phyloP scores from a whole-genome alignment of 2,888 invertebrate species.

The Blera fallax region DNA sequence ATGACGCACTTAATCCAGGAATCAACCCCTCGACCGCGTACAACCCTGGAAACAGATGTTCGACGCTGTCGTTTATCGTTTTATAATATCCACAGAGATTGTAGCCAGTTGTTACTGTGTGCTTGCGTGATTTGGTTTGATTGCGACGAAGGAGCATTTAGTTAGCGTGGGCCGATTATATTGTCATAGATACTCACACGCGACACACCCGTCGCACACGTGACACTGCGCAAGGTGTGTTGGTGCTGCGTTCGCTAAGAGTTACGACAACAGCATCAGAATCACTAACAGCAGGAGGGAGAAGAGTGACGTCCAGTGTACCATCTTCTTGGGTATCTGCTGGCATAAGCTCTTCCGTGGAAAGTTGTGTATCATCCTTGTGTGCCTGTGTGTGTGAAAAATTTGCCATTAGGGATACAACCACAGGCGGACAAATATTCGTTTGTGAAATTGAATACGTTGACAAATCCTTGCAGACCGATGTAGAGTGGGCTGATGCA shows the following conservation, averaged over 20 bases:
- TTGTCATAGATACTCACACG: constrained; percentile 38
- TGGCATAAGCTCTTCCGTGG: constrained; percentile 51
- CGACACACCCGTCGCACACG: constrained; percentile 43
- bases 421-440: not conserved
- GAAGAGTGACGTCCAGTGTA: not conserved
- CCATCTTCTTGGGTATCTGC: constrained; percentile 2
- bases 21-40: constrained; percentile 47
- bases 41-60: constrained; percentile 60
- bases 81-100: constrained; percentile 57
- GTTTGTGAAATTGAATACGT: constrained; percentile 16
- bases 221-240: constrained; percentile 56
- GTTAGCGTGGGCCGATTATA: constrained; percentile 37
- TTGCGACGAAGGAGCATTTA: constrained; percentile 16
- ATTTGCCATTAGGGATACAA: constrained; percentile 24
- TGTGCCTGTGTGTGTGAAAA: not conserved
- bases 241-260: not conserved
- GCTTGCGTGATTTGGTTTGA: constrained; percentile 19
- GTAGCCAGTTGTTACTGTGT: constrained; percentile 51
- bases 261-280: not conserved
- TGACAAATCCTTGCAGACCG: constrained; percentile 19
- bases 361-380: constrained; percentile 10
- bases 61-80: constrained; percentile 52
- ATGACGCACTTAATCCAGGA: constrained; percentile 59
- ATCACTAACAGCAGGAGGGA: not conserved
- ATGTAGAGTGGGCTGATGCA: not conserved